A percentile compares a stretch with the other conserved stretches of the same genome.
These are phyloP conservation scores for Actinemys pallida DNA, from an alignment of 2,113 vertebrate species.

Conservation along the genomic window DNA sequence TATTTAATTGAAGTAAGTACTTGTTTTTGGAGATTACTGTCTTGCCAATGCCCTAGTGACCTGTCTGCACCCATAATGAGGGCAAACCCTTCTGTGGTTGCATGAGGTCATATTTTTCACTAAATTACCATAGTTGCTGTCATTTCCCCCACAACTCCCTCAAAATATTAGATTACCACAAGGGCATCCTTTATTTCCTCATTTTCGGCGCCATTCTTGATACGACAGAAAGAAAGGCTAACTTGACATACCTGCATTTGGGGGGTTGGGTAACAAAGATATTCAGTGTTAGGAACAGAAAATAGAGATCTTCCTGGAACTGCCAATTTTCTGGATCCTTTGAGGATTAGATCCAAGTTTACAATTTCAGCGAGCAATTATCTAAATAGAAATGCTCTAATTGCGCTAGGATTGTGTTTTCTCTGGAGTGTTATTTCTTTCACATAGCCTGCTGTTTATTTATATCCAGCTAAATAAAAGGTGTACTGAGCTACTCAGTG, in stretches of 20 bases:
- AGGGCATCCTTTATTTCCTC: constrained; percentile 45
- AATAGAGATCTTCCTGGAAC: constrained; percentile 38
- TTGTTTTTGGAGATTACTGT: constrained; percentile 32
- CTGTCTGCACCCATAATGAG: constrained; percentile 62
- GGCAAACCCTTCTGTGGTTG: constrained; percentile 38
- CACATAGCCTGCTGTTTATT: constrained; percentile 75
- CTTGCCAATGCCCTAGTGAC: constrained; percentile 51
- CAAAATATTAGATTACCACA: constrained; percentile 52
- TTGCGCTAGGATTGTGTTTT: constrained; percentile 75
- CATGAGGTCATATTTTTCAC: constrained; percentile 62
- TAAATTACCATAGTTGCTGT: constrained; percentile 60
- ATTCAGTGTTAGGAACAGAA: background rate
- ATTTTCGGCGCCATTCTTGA: background rate
- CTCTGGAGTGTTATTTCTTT: constrained; percentile 75
- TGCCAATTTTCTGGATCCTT: constrained; percentile 67
- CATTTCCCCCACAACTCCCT: constrained; percentile 18
- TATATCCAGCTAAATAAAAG: constrained; percentile 74
- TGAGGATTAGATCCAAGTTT: constrained; percentile 72
- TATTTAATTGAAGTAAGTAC: constrained; percentile 5
- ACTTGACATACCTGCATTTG: background rate
- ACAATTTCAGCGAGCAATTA: constrained; percentile 78
- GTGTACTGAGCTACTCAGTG: constrained; percentile 52
- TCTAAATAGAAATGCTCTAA: constrained; percentile 78
- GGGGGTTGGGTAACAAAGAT: constrained; percentile 29
- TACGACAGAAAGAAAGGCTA: background rate